phyloP scores from a whole-genome alignment of 2,888 invertebrate genomes.

The Mythimna ferrago region DNA sequence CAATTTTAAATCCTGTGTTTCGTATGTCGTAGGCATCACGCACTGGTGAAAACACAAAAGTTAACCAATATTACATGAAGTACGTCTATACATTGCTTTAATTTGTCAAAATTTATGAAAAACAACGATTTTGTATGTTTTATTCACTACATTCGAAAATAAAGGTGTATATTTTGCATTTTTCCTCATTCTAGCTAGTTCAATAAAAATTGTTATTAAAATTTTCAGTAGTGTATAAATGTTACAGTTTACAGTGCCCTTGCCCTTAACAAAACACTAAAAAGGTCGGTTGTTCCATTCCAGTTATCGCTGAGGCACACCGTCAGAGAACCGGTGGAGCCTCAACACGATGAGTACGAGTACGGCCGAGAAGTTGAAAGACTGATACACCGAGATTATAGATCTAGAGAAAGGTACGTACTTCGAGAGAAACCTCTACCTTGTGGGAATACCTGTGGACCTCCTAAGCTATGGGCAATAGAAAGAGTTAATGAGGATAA shows the following conservation, averaged over 20 bases:
- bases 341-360: conserved; percentile 90
- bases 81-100: too few relatives aligned
- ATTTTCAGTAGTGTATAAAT: too few relatives aligned
- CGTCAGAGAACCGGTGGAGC: conserved; percentile 88
- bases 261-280: background rate
- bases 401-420: conserved; percentile 89
- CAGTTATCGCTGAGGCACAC: conserved; percentile 89
- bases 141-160: too few relatives aligned
- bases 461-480: background rate
- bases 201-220: too few relatives aligned
- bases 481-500: background rate
- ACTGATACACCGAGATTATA: conserved; percentile 91
- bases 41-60: too few relatives aligned
- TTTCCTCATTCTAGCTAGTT: too few relatives aligned
- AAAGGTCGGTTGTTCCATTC: conserved; percentile 70
- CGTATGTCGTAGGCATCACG: background rate
- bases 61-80: too few relatives aligned
- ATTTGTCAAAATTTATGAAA: too few relatives aligned
- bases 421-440: conserved; percentile 9
- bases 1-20: background rate
- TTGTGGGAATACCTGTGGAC: conserved; percentile 23
- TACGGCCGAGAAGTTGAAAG: conserved; percentile 90
- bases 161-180: too few relatives aligned
- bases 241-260: too few relatives aligned
- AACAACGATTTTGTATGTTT: too few relatives aligned